Evolutionary conservation across 2,797 vertebrate genomes (phyloP).

Genomic region (Melanotaenia trifasciata): DNA sequence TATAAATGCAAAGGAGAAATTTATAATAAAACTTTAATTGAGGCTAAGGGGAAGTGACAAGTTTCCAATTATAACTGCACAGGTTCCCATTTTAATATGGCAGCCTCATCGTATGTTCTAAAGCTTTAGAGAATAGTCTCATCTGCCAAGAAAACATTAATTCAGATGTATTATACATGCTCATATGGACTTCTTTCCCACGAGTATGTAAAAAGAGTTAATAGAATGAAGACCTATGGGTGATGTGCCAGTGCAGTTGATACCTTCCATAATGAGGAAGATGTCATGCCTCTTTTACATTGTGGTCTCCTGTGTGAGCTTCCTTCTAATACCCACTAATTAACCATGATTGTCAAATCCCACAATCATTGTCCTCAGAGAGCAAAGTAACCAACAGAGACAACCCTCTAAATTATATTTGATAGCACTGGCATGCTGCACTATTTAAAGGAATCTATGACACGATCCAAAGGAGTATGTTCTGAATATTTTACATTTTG

Average conservation of each 20-base stretch:
- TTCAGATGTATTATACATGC: constrained; percentile 20
- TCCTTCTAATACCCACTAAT: constrained; percentile 61
- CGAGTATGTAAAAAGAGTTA: constrained; percentile 21
- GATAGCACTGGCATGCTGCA: constrained; percentile 28
- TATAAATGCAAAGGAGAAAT: too few species aligned
- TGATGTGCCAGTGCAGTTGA: constrained; percentile 32
- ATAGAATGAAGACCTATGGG: constrained; percentile 50
- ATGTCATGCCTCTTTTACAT: constrained; percentile 44
- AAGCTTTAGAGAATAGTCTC: constrained; percentile 16
- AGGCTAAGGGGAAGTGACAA: too few species aligned
- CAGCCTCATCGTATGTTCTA: background rate
- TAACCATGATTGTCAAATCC: constrained; percentile 65
- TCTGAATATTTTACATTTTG: background rate
- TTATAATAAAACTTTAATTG: too few species aligned
- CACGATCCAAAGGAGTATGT: constrained; percentile 1
- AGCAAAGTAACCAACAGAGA: constrained; percentile 40
- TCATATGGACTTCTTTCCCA: constrained; percentile 33
- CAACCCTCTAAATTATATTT: constrained; percentile 47
- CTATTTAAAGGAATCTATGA: constrained; percentile 31
- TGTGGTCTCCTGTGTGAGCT: constrained; percentile 46
- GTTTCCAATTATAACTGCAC: too few species aligned
- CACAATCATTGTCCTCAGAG: constrained; percentile 57
- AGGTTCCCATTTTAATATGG: background rate
- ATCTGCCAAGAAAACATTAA: constrained; percentile 20
- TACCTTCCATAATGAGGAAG: constrained; percentile 46